Evolutionary conservation across 2,888 invertebrate genomes (phyloP).

Genomic region (Molorchus minor): DNA sequence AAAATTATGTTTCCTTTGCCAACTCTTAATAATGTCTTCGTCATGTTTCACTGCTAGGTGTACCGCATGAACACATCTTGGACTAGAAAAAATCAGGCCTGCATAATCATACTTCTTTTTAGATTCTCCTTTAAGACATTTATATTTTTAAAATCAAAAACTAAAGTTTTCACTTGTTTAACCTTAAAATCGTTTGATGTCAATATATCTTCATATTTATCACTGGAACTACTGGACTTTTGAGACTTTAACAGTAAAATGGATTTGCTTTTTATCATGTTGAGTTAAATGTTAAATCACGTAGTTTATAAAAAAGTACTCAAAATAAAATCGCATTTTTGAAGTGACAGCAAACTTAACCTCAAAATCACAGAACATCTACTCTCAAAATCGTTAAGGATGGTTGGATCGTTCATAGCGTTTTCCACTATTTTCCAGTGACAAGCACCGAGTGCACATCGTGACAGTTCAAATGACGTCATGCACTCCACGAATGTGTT

Average conservation of each 20-base stretch:
- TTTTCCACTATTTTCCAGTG: too few relatives aligned
- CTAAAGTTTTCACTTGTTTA: conserved; percentile 64
- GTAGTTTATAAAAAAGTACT: too few relatives aligned
- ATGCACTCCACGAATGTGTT: too few relatives aligned
- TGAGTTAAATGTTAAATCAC: too few relatives aligned
- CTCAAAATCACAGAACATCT: too few relatives aligned
- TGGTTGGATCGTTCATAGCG: too few relatives aligned
- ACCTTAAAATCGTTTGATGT: conserved; percentile 63
- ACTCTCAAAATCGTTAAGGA: too few relatives aligned
- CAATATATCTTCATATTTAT: conserved; percentile 63
- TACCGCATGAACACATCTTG: conserved; percentile 66
- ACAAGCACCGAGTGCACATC: too few relatives aligned
- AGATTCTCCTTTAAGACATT: conserved; percentile 61
- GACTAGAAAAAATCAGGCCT: conserved; percentile 68
- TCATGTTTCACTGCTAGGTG: conserved; percentile 57
- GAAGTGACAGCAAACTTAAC: too few relatives aligned
- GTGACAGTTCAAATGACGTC: too few relatives aligned
- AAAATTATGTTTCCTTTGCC: conserved; percentile 50
- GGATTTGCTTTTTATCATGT: conserved; percentile 48
- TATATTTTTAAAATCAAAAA: conserved; percentile 65
- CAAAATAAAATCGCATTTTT: too few relatives aligned
- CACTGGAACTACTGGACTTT: conserved; percentile 52
- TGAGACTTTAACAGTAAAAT: conserved; percentile 58
- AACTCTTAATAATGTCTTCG: conserved; percentile 32
- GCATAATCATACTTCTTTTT: conserved; percentile 61